Evolutionary conservation across 2,113 vertebrate species (phyloP), one percentile per base, ranked within the genome.

Genomic region (Python bivittatus): DNA sequence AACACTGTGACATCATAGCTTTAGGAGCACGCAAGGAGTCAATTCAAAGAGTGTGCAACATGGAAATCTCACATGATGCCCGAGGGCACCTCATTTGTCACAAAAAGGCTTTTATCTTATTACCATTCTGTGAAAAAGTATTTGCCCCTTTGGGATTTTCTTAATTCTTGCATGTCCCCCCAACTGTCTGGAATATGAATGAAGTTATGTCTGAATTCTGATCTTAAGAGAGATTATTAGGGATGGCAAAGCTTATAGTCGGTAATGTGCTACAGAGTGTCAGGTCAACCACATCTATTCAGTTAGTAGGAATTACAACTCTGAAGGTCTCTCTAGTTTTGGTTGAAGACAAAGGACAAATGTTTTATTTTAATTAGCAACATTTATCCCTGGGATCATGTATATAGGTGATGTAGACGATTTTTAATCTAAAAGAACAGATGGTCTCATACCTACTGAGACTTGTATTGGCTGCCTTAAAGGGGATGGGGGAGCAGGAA

Each of bases 311-410:
- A 89, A 29, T 15, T 22, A 38, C 53, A 20, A 44, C 61, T 61
- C 27, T 38, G 1, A 20, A 2, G 6, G 1, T 10, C 60, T 61
- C 3, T 48, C 48, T 48, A 3, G 4, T 48, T 96, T 95, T 85
- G 94, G 96, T 95, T 94, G 92, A 61, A n/a, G 96, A 97, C 93
- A 97, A 97, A 97, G 95, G 95, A 97, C 96, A 97, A 98, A 97
- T 92, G 79, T 91, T 95, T 93, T 95, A 95, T 96, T 97, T 97
- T 98, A 98, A 98, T 98, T 97, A 98, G 97, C 96, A 96, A 96
- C 97, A 98, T 98, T 97, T 97, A 97, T 98, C 97, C 98, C 97
- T 89, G 96, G 97, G 97, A 97, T 98, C 96, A 97, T 96, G 97
- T 97, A 97, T 94, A 97, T 96, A 95, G 48, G 48, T 48, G 48